These are phyloP conservation scores for Leptinotarsa undecemlineata DNA, from an alignment of 1,140 invertebrate species.

Conservation along the genomic window DNA sequence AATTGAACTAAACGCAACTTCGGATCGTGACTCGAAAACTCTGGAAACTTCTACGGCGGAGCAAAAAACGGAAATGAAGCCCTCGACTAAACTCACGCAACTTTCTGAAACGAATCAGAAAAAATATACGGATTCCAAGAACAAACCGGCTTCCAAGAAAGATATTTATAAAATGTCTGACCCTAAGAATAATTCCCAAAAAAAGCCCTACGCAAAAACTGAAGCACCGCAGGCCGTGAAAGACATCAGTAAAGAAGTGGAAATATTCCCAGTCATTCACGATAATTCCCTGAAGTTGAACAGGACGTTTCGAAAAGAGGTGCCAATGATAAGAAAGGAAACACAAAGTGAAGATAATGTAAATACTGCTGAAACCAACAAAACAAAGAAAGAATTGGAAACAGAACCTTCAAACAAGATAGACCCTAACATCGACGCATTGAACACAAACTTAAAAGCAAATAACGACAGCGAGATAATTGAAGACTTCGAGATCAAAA, in stretches of 20 bases:
- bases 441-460: slow-evolving; percentile 33
- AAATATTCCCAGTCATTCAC: slow-evolving; percentile 47
- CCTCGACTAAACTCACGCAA: slow-evolving; percentile 17
- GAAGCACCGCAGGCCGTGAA: slow-evolving; percentile 12
- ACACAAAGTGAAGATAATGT: neutral
- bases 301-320: slow-evolving; percentile 50
- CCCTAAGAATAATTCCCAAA: slow-evolving; percentile 25
- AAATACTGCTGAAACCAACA: slow-evolving; percentile 4
- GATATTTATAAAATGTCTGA: slow-evolving; percentile 34
- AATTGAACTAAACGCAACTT: slow-evolving; percentile 51
- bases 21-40: slow-evolving; percentile 36
- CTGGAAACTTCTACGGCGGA: neutral
- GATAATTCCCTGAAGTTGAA: slow-evolving; percentile 47
- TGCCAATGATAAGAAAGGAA: slow-evolving; percentile 35
- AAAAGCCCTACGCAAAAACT: neutral
- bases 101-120: slow-evolving; percentile 19
- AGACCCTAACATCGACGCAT: slow-evolving; percentile 41
- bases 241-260: slow-evolving; percentile 44
- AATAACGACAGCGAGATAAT: slow-evolving; percentile 41
- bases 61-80: slow-evolving; percentile 11
- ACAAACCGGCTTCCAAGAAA: slow-evolving; percentile 31
- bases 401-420: slow-evolving; percentile 28
- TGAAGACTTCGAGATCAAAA: neutral
- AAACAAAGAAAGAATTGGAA: slow-evolving; percentile 8
- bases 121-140: slow-evolving; percentile 11